These are phyloP conservation scores for Parelbella ahira DNA, from an alignment of 2,888 invertebrate genomes.

Conservation along the genomic window DNA sequence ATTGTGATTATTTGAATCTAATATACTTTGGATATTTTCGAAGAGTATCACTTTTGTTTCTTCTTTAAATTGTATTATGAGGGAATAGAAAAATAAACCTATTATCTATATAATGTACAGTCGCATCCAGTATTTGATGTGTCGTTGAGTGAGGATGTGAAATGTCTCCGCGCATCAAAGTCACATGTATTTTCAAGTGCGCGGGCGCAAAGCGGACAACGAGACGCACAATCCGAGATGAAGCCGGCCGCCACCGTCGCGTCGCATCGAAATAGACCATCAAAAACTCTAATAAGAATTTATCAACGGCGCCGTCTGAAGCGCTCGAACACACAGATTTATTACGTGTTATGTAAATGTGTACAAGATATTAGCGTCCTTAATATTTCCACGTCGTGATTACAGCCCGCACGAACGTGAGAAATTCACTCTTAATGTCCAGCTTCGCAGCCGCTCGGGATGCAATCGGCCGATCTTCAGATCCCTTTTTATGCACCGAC, in stretches of 20 bases:
- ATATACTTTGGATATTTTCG: too few relatives aligned
- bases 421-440: conserved; percentile 54
- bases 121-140: too few relatives aligned
- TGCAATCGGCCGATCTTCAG: conserved; percentile 55
- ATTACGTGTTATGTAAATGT: conserved; percentile 76
- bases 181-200: conserved; percentile 25
- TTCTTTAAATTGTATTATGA: too few relatives aligned
- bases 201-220: conserved; percentile 18
- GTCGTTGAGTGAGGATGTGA: conserved; percentile 18
- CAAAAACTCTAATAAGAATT: conserved; percentile 64
- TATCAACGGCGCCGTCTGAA: conserved; percentile 63
- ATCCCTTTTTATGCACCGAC: conserved; percentile 54
- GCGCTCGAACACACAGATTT: conserved; percentile 59
- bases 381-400: conserved; percentile 76
- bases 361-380: conserved; percentile 75
- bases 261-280: conserved; percentile 55
- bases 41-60: too few relatives aligned
- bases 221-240: conserved; percentile 31
- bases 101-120: too few relatives aligned
- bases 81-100: too few relatives aligned
- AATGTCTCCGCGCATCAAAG: conserved; percentile 25
- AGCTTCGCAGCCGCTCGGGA: conserved; percentile 47
- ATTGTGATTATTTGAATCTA: too few relatives aligned
- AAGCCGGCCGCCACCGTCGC: conserved; percentile 35
- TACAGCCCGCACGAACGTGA: conserved; percentile 59